Base-by-base conservation (phyloP, 2,888 invertebrate species). In the Erpobdella octoculata region DNA sequence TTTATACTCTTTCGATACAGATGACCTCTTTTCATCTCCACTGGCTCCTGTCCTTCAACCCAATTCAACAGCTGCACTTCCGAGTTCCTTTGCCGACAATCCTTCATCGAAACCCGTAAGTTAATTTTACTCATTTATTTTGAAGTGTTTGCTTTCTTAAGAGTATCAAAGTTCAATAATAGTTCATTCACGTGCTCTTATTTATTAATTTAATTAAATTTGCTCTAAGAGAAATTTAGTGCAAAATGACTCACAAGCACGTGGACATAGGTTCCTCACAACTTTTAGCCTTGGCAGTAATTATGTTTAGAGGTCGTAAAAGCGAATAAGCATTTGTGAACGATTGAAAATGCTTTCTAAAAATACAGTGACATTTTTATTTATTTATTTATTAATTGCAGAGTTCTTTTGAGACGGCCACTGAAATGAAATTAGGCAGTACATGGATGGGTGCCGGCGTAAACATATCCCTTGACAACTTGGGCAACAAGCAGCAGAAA, bases 401-500 rank as follows among this genome's bases (percentile, higher is more conserved):
- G n/a, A n/a, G n/a, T 46, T 46, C n/a, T n/a, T n/a, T n/a, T n/a
- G n/a, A 53, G n/a, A 38, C 41, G 12, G 9, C 46, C 15, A 25
- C 9, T 18, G 28, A 31, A 36, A n/a, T n/a, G 37, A 70, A 62
- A 25, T 18, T 70, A 3, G 46, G 61, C 33, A 72, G 69, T 73
- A 80, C 80, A 0, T 81, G 81, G 81, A 74, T 79, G 2, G 78
- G 78, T 66, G 75, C 79, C 35, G 90, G 90, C 46, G 87, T 94
- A 71, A 92, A 93, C 84, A 93, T 95, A 76, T 89, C 91, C 82
- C 87, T 95, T 53, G 93, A 94, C 83, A 91, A 92, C 83, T 85
- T 92, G 61, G 82, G 80, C 72, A 77, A 75, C 18, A 81, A 82
- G 71, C 78, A 77, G 72, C 79, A 81, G 65, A 81, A 81, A 75